Evolutionary conservation across 1,140 invertebrate genomes (phyloP), one percentile per base, ranked within the genome.

Genomic region (Anastrepha obliqua): DNA sequence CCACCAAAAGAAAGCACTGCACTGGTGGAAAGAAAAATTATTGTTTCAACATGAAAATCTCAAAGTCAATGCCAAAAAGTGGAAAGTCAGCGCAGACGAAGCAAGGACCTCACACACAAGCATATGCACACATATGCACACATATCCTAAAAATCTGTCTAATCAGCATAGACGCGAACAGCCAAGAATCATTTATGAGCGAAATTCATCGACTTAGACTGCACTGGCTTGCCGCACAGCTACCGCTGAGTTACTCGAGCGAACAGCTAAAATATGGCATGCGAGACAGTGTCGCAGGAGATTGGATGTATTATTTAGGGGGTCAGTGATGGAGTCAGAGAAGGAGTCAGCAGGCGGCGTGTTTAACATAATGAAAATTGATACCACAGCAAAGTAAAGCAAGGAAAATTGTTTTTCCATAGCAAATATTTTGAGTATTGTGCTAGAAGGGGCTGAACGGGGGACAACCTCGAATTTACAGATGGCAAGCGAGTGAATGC

Each of bases 311-410:
- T 81, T 29, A 62, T 20, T 86, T 86, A 17, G 20, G n/a, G 42
- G 44, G 60, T 29, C 8, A 13, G 51, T 1, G 5, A 51, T 15
- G 59, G 55, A 42, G 58, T 11, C 7, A 42, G 70, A 74, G 47
- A 74, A 74, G 70, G 42, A 74, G 74, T 81, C 51, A 81, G 47
- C 44, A 81, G n/a, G 20, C 74, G 47, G 74, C 74, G 8, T 55
- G 74, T 81, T 81, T 55, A 81, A 86, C 47, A 88, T 62, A 86
- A 88, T 88, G 87, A 88, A 88, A 87, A 87, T 81, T 86, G 85
- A 86, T 86, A 86, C 85, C 67, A 88, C 39, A 88, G 67, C 85
- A 42, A 62, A 86, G 67, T 44, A 51, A 78, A 15, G 87, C 85
- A 87, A 85, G 59, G 78, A 87, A 87, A 87, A 87, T 85, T 64